A percentile compares a stretch with the other conserved stretches of the same genome.
Evolutionary conservation across 2,797 vertebrate species (phyloP).

Genomic region (Synanceia verrucosa): DNA sequence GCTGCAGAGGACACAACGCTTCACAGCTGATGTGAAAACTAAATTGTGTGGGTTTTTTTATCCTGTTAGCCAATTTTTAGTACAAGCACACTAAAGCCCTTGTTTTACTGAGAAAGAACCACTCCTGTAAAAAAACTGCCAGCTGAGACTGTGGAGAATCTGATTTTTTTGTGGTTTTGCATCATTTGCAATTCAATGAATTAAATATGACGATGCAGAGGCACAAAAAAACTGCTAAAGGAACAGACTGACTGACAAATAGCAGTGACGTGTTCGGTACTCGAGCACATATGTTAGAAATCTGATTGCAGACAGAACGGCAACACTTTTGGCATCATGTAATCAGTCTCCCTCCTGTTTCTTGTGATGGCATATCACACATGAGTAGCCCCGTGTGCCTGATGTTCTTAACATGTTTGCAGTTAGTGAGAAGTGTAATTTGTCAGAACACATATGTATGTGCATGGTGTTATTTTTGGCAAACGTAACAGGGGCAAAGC

Average conservation of each 20-base stretch:
- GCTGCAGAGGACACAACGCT: slow-evolving; percentile 7
- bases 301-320: neutral
- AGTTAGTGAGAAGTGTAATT: slow-evolving; percentile 15
- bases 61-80: neutral
- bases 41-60: neutral
- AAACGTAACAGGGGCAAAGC: neutral
- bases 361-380: slow-evolving; percentile 7
- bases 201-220: neutral
- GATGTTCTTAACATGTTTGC: slow-evolving; percentile 1
- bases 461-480: neutral
- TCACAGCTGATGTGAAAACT: slow-evolving; percentile 28
- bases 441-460: slow-evolving; percentile 1
- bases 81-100: neutral
- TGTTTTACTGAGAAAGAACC: slow-evolving; percentile 12
- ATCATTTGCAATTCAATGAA: neutral
- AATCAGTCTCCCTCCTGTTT: slow-evolving; percentile 4
- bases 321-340: neutral
- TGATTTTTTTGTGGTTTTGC: neutral
- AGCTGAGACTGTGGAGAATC: slow-evolving; percentile 1
- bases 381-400: neutral
- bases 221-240: neutral
- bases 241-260: neutral
- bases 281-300: neutral
- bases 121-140: slow-evolving; percentile 8
- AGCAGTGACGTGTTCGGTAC: neutral